These are phyloP conservation scores for Crenichthys baileyi DNA, from an alignment of 2,797 vertebrate genomes.

Conservation along the genomic window DNA sequence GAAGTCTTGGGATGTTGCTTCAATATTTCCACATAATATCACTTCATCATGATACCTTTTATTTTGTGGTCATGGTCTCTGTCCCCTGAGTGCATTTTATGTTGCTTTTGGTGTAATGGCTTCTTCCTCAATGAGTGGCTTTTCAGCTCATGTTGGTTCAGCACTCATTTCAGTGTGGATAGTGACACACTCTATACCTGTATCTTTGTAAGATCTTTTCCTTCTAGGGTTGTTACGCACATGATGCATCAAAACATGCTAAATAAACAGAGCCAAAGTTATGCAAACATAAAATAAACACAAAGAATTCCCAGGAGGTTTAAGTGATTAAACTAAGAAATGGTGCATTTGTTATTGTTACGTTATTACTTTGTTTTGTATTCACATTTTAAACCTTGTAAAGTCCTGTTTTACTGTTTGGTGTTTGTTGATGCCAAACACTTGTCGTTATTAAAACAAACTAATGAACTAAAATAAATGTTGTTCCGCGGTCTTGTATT, in stretches of 20 bases:
- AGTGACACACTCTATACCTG: too few species aligned
- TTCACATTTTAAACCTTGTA: neutral
- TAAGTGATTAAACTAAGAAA: neutral
- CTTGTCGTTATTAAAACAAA: neutral
- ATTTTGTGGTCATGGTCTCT: neutral
- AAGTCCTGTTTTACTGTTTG: neutral
- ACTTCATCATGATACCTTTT: neutral
- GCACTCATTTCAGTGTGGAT: too few species aligned
- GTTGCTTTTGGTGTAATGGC: neutral
- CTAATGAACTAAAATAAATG: neutral
- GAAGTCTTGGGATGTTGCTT: too few species aligned
- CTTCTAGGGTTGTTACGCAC: too few species aligned
- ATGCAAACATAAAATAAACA: neutral
- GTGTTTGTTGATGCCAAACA: neutral
- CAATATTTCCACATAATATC: too few species aligned
- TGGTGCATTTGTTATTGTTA: neutral
- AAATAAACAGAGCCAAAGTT: neutral
- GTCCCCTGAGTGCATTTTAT: neutral
- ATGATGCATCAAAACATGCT: too few species aligned
- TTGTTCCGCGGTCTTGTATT: slow-evolving; percentile 12
- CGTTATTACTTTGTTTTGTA: neutral
- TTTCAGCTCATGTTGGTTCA: too few species aligned
- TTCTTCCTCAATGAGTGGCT: neutral
- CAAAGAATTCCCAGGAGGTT: neutral
- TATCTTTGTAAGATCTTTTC: neutral